Evolutionary conservation across 2,113 vertebrate species (phyloP), one percentile per base, ranked within the genome.

Genomic region (Penelope pileata): DNA sequence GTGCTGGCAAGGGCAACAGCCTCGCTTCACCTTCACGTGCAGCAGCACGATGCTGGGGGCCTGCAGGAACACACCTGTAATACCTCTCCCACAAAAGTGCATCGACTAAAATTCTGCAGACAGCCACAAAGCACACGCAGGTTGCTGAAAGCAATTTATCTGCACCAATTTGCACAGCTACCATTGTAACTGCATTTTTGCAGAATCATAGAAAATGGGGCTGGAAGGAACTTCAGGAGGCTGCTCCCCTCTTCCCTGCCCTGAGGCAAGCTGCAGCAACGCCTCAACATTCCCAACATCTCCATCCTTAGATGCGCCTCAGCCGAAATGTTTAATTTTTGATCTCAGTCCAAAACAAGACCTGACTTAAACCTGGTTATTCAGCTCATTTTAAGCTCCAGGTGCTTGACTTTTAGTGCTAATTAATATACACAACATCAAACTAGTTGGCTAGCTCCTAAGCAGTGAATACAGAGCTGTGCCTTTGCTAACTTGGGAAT

Each of bases 401-500:
- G 68, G 47, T 17, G 1, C 38, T 53, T 90, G 64, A 40, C n/a
- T 47, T 86, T 78, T 53, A 91, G 54, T n/a, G 78, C 38, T 78
- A 54, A 54, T 56, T 60, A 62, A 91, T 6, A 70, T 4, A 51
- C 4, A 84, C 32, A 68, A 60, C 3, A 10, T 27, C 70, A 59
- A 23, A 78, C 38, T 50, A 38, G 22, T 22, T 76, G 84, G 27
- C 23, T 34, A 14, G 30, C 24, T 72, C 22, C 1, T 1, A 21
- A 21, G 48, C 16, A 4, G 32, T 30, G 75, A 90, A 30, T 4
- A 26, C 30, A 19, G 58, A 88, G 50, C 66, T 16, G 47, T 68
- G 54, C 26, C 29, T 80, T 43, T 3, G 2, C 45, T 63, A 58
- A 67, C 0, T 0, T 0, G 0, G 47, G 23, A 47, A 62, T 7